phyloP scores from a whole-genome alignment of 2,113 vertebrate genomes.

The Campylorhamphus procurvoides region DNA sequence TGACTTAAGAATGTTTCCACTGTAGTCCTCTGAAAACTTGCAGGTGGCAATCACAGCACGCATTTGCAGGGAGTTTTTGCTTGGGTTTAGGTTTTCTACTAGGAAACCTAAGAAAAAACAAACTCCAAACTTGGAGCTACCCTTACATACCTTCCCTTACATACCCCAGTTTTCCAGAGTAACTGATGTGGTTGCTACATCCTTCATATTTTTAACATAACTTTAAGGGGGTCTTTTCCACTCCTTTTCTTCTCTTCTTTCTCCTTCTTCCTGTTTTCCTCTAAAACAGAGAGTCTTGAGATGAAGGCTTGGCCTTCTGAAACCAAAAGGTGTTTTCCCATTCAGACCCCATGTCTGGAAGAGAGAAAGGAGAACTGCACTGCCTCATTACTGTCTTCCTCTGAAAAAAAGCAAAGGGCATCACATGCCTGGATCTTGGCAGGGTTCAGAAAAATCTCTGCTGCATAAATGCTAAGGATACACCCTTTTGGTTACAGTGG shows the following conservation, averaged over 20 bases:
- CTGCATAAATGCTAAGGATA: constrained; percentile 4
- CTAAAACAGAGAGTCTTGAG: not conserved
- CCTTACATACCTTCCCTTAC: not conserved
- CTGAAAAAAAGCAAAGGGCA: not conserved
- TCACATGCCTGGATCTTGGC: not conserved
- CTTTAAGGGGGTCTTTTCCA: not conserved
- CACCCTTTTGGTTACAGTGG: not conserved
- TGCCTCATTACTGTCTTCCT: not conserved
- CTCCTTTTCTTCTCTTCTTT: not conserved
- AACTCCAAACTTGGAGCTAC: not conserved
- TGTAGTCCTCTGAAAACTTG: not conserved
- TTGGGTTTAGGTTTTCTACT: not conserved
- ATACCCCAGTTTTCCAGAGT: not conserved
- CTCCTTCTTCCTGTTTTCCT: not conserved
- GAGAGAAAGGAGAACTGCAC: not conserved
- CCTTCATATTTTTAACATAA: not conserved
- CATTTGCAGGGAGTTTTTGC: not conserved
- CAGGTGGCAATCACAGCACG: not conserved
- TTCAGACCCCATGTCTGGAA: not conserved
- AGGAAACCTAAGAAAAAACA: not conserved
- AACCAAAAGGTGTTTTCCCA: not conserved
- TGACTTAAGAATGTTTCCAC: not conserved
- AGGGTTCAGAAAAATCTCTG: constrained; percentile 4
- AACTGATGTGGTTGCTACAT: not conserved
- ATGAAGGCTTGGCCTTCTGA: constrained; percentile 18